Evolutionary conservation across 1,140 invertebrate species (phyloP), one percentile per base, ranked within the genome.

Genomic region (Drosophila parvula): DNA sequence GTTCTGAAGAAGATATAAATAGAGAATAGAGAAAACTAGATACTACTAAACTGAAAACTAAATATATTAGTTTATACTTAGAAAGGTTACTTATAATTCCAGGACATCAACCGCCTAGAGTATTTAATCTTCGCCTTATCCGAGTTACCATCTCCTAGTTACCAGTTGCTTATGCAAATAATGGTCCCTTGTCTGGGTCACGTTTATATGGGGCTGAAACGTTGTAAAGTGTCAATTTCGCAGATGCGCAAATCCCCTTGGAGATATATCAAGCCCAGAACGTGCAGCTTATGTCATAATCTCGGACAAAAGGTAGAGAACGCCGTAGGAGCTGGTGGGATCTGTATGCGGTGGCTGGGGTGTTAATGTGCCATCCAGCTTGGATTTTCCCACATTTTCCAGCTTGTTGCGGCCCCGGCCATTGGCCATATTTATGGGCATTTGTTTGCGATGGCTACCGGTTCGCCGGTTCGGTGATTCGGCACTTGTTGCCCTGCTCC

Each of bases 161-260:
- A 41, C 60, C 30, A 44, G 45, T 69, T 89, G 60, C 65, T 83
- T 74, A 88, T 89, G 80, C 84, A 89, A 88, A 88, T 83, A 88
- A 63, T 79, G 71, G 40, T 57, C 59, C 67, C 65, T 71, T 58
- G 75, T 79, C 81, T 90, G 74, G 85, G 85, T 89, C 84, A 89
- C 84, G 84, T 89, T 88, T 89, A 60, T 79, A 89, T 88, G 79
- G 79, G 75, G 74, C 70, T 78, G 69, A 71, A 62, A 62, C 63
- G 77, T 80, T 84, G 84, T 89, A 81, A 90, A 89, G 84, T 89
- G 85, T 89, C 84, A 89, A 89, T 89, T 89, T 89, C 85, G 77
- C 44, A 89, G 82, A 84, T 80, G 65, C 67, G 55, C 69, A 53
- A 74, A 60, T 58, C 32, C 67, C 47, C 60, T 45, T 45, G 45